These are phyloP conservation scores for Strix uralensis DNA, from an alignment of 2,113 vertebrate genomes.

Conservation along the genomic window DNA sequence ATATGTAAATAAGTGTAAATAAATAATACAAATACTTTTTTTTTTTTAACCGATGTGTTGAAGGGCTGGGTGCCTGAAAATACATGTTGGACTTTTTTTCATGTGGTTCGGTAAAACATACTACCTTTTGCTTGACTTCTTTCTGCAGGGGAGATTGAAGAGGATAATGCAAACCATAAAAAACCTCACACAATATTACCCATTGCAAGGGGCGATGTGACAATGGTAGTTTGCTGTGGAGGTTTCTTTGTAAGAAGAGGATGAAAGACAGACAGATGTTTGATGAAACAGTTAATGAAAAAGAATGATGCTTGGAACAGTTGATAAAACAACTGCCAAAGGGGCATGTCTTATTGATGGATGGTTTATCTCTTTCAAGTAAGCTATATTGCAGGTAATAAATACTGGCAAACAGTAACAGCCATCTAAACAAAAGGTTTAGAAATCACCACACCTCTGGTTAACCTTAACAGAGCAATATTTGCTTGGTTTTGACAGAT, in stretches of 20 bases:
- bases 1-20: not conserved
- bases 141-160: not conserved
- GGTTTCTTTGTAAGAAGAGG: not conserved
- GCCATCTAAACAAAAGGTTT: not conserved
- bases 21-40: not conserved
- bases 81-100: not conserved
- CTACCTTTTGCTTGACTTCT: not conserved
- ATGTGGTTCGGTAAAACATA: not conserved
- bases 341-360: not conserved
- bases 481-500: not conserved
- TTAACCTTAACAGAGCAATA: not conserved
- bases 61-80: not conserved
- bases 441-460: not conserved
- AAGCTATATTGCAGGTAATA: not conserved
- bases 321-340: not conserved
- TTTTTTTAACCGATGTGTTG: not conserved
- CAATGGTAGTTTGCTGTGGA: not conserved
- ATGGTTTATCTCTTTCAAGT: conserved; percentile 15
- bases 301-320: not conserved
- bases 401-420: not conserved
- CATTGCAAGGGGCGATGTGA: not conserved
- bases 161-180: not conserved
- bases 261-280: not conserved
- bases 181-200: not conserved
- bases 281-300: conserved; percentile 20